Percentiles rank a stretch among this genome's conserved stretches.
These are phyloP conservation scores for Drosophila trapezifrons DNA, from an alignment of 1,140 invertebrate genomes.

Conservation along the genomic window DNA sequence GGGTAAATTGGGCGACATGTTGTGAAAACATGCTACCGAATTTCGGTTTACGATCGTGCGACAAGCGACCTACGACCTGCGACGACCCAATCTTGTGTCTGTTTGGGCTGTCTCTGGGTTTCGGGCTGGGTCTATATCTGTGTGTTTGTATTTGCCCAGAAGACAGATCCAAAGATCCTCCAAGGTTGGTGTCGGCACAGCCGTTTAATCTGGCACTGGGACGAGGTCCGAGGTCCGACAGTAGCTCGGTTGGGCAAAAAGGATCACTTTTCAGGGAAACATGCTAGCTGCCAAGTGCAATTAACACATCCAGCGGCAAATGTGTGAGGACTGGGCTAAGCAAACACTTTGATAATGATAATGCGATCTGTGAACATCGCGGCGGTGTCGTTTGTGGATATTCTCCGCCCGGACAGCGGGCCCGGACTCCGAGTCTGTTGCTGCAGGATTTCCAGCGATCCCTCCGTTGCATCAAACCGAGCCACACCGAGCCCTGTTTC, in stretches of 20 bases:
- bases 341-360: constrained; percentile 76
- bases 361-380: constrained; percentile 55
- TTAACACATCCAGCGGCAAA: constrained; percentile 68
- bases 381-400: constrained; percentile 40
- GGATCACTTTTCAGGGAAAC: constrained; percentile 81
- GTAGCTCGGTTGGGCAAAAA: constrained; percentile 32
- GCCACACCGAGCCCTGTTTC: constrained; percentile 35
- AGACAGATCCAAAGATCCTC: constrained; percentile 7
- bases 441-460: no score
- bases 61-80: constrained; percentile 40
- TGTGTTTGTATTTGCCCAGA: constrained; percentile 30
- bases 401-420: no score
- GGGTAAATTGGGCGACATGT: constrained; percentile 80
- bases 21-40: constrained; percentile 80
- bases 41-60: constrained; percentile 76
- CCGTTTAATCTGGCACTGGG: constrained; percentile 63
- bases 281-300: constrained; percentile 68
- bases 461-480: no score
- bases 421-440: no score
- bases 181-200: constrained; percentile 64
- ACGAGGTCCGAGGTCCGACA: constrained; percentile 1
- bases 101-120: constrained; percentile 3
- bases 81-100: constrained; percentile 31
- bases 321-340: constrained; percentile 49
- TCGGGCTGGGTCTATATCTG: background rate